Evolutionary conservation across 2,797 vertebrate species (phyloP).

Genomic region (Clamator glandarius): DNA sequence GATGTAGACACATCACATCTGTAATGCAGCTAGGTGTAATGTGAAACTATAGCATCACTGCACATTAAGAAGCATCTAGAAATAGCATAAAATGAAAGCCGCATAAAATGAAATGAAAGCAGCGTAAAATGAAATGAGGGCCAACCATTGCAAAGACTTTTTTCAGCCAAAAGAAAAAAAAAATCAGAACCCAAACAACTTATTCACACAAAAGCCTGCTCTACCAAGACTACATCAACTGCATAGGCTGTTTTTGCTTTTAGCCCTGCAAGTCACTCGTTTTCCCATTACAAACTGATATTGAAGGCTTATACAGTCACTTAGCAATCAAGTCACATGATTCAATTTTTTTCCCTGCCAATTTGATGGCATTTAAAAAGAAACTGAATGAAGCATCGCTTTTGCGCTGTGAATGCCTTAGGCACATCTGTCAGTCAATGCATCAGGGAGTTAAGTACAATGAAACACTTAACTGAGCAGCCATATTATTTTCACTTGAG

Average conservation of each 20-base stretch:
- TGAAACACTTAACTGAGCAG: conserved; percentile 54
- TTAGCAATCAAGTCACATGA: conserved; percentile 10
- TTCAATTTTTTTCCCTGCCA: neutral
- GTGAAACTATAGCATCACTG: neutral
- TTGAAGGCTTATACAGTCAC: neutral
- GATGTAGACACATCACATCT: neutral
- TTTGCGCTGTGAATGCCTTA: neutral
- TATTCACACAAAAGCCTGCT: neutral
- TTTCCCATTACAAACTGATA: neutral
- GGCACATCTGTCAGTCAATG: conserved; percentile 41
- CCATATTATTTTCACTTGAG: conserved; percentile 48
- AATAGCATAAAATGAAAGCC: neutral
- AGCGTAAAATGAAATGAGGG: neutral
- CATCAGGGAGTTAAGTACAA: conserved; percentile 16
- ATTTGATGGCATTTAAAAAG: conserved; percentile 29
- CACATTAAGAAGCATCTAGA: neutral
- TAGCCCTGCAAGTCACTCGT: neutral
- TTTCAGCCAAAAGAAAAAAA: neutral
- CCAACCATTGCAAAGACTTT: neutral
- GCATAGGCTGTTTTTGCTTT: neutral
- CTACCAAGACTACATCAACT: neutral
- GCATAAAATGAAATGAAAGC: neutral
- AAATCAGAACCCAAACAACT: neutral
- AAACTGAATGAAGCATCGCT: neutral
- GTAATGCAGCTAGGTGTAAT: accelerated